Evolutionary conservation across 2,888 invertebrate species (phyloP), one percentile per base, ranked within the genome.

Genomic region (Latrodectus elegans): DNA sequence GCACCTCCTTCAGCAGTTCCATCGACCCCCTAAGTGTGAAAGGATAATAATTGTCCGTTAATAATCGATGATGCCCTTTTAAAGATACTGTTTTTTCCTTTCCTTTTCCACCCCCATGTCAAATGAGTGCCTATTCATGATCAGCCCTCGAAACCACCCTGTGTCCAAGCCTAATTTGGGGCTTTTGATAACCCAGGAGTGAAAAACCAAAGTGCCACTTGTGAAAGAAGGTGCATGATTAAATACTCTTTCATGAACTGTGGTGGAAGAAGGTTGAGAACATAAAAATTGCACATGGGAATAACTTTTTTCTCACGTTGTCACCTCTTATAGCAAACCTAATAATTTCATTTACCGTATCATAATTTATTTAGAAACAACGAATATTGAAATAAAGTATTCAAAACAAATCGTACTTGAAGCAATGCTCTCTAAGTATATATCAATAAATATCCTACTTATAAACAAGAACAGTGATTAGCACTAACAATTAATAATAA

Each of bases 41-140:
- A 86, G 80, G 80, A 86, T 86, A 80, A 86, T 86, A 86, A 86
- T 86, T 86, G 86, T 86, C 86, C 79, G 86, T 86, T 86, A 86
- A 86, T 86, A 86, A 86, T 86, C 86, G 81, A 86, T 86, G 86
- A 86, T 86, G 86, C 71, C 72, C 80, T 79, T 60, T 86, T 80
- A 76, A 80, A 85, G 85, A 74, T 75, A 74, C 75, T 76, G 74
- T 80, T 85, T 85, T 80, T 80, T 75, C 74, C 75, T 49, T n/a
- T 10, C 68, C 74, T 12, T 38, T 22, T 12, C 38, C 64, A 60
- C 75, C 70, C 73, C 74, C 73, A 22, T 74, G 49, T 60, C 71
- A 76, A 84, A 84, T 84, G 81, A 81, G 81, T 74, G 81, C 67
- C 81, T 49, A 81, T 81, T 81, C 72, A 81, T 65, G 67, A 51